phyloP scores from a whole-genome alignment of 1,140 invertebrate genomes.

The Aphaenogaster floridana region DNA sequence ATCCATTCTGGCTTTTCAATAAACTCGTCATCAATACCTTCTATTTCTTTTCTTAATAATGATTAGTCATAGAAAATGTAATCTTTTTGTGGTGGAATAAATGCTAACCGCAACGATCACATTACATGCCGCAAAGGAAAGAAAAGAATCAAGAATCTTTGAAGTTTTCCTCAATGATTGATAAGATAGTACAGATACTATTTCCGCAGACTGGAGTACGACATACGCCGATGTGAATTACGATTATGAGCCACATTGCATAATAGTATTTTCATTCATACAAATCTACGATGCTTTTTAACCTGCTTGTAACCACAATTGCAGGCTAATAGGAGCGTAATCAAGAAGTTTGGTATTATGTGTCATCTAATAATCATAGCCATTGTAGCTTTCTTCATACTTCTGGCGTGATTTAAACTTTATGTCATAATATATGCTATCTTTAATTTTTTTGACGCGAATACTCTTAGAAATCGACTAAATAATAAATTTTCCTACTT shows the following conservation, averaged over 20 bases:
- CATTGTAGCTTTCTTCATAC: background rate
- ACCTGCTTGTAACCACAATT: background rate
- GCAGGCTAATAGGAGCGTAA: background rate
- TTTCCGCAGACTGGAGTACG: background rate
- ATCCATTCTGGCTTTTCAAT: conserved; percentile 6
- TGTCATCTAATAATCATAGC: background rate
- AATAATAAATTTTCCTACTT: background rate
- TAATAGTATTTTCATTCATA: conserved; percentile 42
- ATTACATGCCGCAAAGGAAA: background rate
- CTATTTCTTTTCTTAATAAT: background rate
- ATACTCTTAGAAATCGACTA: background rate
- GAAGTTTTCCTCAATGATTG: conserved; percentile 21
- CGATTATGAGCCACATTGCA: conserved; percentile 19
- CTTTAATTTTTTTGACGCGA: background rate
- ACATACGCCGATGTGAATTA: conserved; percentile 30
- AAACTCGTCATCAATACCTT: background rate
- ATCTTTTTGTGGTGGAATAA: background rate
- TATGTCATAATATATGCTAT: background rate
- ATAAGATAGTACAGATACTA: background rate
- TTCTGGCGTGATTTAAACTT: background rate
- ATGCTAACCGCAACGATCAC: conserved; percentile 1
- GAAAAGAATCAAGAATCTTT: background rate
- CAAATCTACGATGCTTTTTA: background rate
- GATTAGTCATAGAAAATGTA: conserved; percentile 21
- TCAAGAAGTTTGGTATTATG: background rate